Evolutionary conservation across 1,140 invertebrate species (phyloP).

Genomic region (Dreissena polymorpha): DNA sequence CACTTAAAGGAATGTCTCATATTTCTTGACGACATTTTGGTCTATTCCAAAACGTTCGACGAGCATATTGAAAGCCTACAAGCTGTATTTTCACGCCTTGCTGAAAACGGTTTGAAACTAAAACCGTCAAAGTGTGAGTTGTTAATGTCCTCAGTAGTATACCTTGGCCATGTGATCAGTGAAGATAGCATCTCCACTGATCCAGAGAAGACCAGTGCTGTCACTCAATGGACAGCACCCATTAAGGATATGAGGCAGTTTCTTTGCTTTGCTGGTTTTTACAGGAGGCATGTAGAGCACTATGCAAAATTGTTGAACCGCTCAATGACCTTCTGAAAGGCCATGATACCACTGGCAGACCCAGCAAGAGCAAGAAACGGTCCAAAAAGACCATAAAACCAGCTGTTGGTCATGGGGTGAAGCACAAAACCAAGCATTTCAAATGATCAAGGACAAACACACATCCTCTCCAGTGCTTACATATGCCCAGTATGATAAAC

Average conservation of each 20-base stretch:
- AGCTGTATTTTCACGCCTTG: slow-evolving; percentile 6
- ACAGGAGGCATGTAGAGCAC: slow-evolving; percentile 18
- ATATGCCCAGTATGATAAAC: slow-evolving; percentile 42
- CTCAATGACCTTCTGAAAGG: slow-evolving; percentile 37
- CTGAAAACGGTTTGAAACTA: no score
- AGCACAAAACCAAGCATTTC: slow-evolving; percentile 1
- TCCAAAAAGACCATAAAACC: neutral
- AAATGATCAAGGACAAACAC: neutral
- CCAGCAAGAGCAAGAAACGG: slow-evolving; percentile 1
- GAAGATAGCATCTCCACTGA: slow-evolving; percentile 1
- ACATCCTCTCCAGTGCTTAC: neutral
- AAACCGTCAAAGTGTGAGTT: no score
- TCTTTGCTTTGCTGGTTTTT: slow-evolving; percentile 30
- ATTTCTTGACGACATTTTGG: slow-evolving; percentile 19
- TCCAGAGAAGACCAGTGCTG: slow-evolving; percentile 2
- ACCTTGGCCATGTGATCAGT: neutral
- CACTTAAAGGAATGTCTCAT: slow-evolving; percentile 33
- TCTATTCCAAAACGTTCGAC: slow-evolving; percentile 1
- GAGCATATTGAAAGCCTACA: neutral
- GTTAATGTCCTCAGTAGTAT: neutral
- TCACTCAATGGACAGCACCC: slow-evolving; percentile 40
- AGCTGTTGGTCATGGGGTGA: slow-evolving; percentile 26
- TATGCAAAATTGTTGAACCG: slow-evolving; percentile 23
- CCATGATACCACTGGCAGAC: neutral
- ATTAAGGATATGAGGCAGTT: slow-evolving; percentile 3